Conservation (phyloP, 35 echinoderm and acorn worm species). For the Holothuria glaberrima region DNA sequence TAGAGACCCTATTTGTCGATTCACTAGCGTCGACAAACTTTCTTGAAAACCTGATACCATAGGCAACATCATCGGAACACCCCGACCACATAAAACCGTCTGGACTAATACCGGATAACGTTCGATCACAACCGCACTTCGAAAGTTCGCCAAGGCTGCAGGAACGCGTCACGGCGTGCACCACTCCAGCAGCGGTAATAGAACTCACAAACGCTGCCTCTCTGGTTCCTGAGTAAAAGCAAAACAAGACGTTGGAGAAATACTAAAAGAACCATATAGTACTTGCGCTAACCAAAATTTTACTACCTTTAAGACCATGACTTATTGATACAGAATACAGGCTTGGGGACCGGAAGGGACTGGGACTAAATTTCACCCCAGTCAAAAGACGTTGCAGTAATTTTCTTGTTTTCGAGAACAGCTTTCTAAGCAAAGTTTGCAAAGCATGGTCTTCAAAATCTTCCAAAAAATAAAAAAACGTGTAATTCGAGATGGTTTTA, state of each 20-base stretch:
- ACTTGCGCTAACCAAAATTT: no score
- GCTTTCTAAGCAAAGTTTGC: no score
- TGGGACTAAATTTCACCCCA: no score
- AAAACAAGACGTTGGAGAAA: slow-evolving; percentile 4
- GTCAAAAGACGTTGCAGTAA: no score
- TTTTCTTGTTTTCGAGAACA: no score
- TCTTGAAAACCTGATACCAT: slow-evolving; percentile 83
- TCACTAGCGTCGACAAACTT: slow-evolving; percentile 93
- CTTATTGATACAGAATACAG: no score
- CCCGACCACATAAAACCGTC: slow-evolving; percentile 94
- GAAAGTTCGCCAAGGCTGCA: slow-evolving; percentile 91
- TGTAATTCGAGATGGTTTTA: no score
- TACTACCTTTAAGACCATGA: no score
- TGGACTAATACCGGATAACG: slow-evolving; percentile 68
- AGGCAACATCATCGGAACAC: slow-evolving; percentile 92
- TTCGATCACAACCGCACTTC: slow-evolving; percentile 93
- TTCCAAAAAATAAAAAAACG: no score
- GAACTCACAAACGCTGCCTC: slow-evolving; percentile 95
- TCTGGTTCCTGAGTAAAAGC: slow-evolving; percentile 75
- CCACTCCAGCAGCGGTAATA: slow-evolving; percentile 85
- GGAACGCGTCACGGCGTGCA: slow-evolving; percentile 80
- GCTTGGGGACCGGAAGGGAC: no score
- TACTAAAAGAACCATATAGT: no score
- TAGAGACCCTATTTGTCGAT: slow-evolving; percentile 63
- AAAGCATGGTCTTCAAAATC: no score